Conservation (phyloP, 1,140 invertebrate species). For the Thaumatotibia leucotreta region DNA sequence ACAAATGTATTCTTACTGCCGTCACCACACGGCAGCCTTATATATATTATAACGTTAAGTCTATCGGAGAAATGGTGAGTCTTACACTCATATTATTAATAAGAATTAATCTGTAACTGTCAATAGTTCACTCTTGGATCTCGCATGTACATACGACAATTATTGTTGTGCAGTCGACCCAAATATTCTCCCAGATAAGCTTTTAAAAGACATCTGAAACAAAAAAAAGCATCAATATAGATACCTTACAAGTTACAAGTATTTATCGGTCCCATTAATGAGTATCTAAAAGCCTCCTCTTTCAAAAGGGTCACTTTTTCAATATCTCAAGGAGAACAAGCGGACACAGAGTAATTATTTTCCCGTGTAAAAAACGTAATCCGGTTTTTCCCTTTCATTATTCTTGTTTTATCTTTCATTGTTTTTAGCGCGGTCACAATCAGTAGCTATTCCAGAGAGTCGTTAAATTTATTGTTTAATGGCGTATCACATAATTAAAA, state of each 20-base stretch:
- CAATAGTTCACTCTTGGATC: too few relatives aligned
- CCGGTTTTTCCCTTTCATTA: background rate
- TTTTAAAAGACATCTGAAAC: background rate
- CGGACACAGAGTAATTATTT: background rate
- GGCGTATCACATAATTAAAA: too few relatives aligned
- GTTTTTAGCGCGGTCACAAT: background rate
- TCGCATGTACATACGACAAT: background rate
- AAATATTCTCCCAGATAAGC: background rate
- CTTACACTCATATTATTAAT: too few relatives aligned
- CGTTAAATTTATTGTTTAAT: too few relatives aligned
- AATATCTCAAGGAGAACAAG: background rate
- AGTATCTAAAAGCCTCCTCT: background rate
- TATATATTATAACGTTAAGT: too few relatives aligned
- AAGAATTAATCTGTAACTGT: too few relatives aligned
- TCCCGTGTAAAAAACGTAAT: background rate
- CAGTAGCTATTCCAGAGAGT: too few relatives aligned
- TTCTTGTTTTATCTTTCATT: background rate
- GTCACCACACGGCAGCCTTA: too few relatives aligned
- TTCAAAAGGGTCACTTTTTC: background rate
- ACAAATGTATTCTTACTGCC: too few relatives aligned
- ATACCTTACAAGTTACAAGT: too few relatives aligned
- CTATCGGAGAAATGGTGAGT: too few relatives aligned
- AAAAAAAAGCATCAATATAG: background rate
- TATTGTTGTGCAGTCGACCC: background rate
- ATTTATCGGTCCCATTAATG: conserved; percentile 3